A percentile compares a stretch with the other conserved stretches of the same genome.
phyloP scores from a whole-genome alignment of 1,140 invertebrate genomes.

The Drosophila chauvacae region DNA sequence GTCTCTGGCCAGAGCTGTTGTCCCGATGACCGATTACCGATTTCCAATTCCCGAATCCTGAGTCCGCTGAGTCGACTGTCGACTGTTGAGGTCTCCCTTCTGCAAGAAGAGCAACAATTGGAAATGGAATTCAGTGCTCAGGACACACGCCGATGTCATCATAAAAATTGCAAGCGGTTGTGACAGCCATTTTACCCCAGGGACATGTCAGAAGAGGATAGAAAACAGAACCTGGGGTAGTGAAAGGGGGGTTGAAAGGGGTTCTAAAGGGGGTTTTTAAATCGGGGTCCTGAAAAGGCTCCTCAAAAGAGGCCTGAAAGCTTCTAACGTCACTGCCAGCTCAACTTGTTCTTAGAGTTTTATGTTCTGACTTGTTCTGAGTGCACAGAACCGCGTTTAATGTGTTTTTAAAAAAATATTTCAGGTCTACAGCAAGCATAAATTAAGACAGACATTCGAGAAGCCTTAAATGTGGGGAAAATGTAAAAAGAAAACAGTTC shows the following conservation, averaged over 20 bases:
- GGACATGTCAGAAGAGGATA: neutral
- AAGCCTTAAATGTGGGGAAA: too few species aligned
- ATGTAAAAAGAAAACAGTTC: neutral
- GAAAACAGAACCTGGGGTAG: neutral
- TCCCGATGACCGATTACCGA: too few species aligned
- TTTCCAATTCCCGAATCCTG: neutral
- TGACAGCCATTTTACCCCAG: conserved; percentile 27
- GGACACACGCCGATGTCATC: conserved; percentile 19
- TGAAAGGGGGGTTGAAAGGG: too few species aligned
- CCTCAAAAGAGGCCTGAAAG: conserved; percentile 2
- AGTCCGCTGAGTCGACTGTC: conserved; percentile 8
- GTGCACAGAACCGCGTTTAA: neutral
- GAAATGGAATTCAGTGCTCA: conserved; percentile 21
- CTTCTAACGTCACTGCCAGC: conserved; percentile 49
- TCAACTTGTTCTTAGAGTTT: conserved; percentile 45
- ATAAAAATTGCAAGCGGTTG: conserved; percentile 35
- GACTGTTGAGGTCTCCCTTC: conserved; percentile 46
- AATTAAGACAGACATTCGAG: neutral
- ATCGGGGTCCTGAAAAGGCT: neutral
- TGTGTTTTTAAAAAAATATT: neutral
- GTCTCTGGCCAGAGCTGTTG: neutral
- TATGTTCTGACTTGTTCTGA: too few species aligned
- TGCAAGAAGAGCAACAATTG: conserved; percentile 37
- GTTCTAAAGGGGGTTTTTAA: too few species aligned
- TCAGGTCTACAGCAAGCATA: neutral